Evolutionary conservation across 2,113 vertebrate genomes (phyloP), one percentile per base, ranked within the genome.

Genomic region (Nesoenas mayeri): DNA sequence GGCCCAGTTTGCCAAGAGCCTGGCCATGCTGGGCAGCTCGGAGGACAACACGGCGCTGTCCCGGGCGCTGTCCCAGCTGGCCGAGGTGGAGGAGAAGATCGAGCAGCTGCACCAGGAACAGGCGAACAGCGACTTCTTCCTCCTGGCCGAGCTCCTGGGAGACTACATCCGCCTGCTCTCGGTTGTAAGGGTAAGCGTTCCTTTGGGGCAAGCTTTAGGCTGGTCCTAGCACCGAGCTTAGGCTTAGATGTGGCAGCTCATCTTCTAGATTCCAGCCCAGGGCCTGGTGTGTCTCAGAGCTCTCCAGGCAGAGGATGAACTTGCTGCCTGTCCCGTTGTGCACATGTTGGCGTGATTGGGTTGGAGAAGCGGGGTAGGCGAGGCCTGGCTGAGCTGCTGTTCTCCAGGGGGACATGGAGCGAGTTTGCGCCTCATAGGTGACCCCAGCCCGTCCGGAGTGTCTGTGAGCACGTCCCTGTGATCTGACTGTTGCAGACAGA

Each of bases 41-140:
- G 99, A 99, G 97, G 99, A 99, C 98, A 99, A 99, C 98, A 99
- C 99, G 0, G 99, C 99, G 11, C 97, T 99, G 53, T 99, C 99
- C 21, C 97, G 99, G 11, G 99, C 99, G 0, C 98, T 99, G 38
- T 99, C 99, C 70, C 99, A 99, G 96, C 98, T 99, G 96, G 99
- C 99, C 1, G 99, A 99, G 97, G 99, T 99, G 95, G 99, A 99
- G 94, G 99, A 99, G 94, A 99, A 99, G 97, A 99, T 99, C 11
- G 99, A 99, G 94, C 99, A 99, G 97, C 97, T 99, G 25, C 99
- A 99, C 95, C 99, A 99, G 75, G 99, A 99, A n/a, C 99, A 99
- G 91, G 99, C 99, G 36, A 98, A 98, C 54, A 98, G 91, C 12
- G 99, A 99, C 97, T 99, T 99, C 96, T 99, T 99, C 97, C 93